Conservation (phyloP, 2,888 invertebrate genomes). For the Spodoptera exigua region DNA sequence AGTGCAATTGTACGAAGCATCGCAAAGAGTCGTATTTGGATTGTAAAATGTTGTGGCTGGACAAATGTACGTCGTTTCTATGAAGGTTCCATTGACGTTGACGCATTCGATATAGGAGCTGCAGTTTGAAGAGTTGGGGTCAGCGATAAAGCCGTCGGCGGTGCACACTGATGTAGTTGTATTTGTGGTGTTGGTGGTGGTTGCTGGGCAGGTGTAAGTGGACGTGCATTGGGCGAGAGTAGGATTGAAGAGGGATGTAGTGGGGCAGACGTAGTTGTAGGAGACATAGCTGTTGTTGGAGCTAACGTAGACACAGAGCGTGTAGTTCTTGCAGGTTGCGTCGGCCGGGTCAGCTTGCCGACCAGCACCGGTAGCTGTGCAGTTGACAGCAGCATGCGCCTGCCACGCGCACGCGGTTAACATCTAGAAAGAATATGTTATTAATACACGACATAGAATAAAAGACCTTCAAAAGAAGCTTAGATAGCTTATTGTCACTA, state of each 20-base stretch:
- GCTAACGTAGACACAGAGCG: conserved; percentile 72
- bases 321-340: conserved; percentile 81
- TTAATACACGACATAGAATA: not conserved
- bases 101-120: conserved; percentile 78
- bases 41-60: conserved; percentile 73
- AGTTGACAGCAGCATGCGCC: conserved; percentile 70
- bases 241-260: conserved; percentile 66
- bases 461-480: not conserved
- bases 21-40: conserved; percentile 78
- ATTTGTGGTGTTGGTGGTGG: conserved; percentile 8
- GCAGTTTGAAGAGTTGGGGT: conserved; percentile 74
- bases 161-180: conserved; percentile 26
- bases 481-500: not conserved
- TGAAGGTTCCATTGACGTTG: conserved; percentile 66
- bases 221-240: conserved; percentile 26
- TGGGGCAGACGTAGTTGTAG: conserved; percentile 81
- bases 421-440: conserved; percentile 48
- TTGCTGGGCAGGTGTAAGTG: conserved; percentile 27
- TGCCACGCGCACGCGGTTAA: conserved; percentile 61
- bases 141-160: conserved; percentile 53
- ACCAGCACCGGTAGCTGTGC: conserved; percentile 72
- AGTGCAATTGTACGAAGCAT: conserved; percentile 72
- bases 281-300: conserved; percentile 64
- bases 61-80: conserved; percentile 72
- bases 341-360: conserved; percentile 77